These are phyloP conservation scores for Dermatophagoides farinae DNA, from an alignment of 1,140 invertebrate species.

Conservation along the genomic window DNA sequence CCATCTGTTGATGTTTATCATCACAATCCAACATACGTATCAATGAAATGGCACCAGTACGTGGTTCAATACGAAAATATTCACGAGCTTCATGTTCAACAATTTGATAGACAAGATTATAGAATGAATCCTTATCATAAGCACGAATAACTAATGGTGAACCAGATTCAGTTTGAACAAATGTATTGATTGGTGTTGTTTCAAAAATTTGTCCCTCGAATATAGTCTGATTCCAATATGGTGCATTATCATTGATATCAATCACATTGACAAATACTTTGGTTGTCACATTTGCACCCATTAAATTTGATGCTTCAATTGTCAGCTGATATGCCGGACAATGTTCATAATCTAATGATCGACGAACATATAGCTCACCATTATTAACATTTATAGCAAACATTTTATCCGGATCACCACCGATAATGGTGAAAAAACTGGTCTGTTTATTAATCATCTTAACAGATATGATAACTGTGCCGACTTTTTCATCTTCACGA, in stretches of 20 bases:
- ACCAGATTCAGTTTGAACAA: slow-evolving; percentile 40
- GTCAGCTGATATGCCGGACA: slow-evolving; percentile 58
- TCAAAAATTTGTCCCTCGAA: slow-evolving; percentile 51
- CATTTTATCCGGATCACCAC: slow-evolving; percentile 46
- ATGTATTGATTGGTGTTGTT: slow-evolving; percentile 41
- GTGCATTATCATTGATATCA: slow-evolving; percentile 56
- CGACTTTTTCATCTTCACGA: slow-evolving; percentile 55
- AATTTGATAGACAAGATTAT: slow-evolving; percentile 67
- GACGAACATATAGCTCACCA: slow-evolving; percentile 43
- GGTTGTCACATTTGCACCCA: slow-evolving; percentile 28
- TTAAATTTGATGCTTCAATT: slow-evolving; percentile 63
- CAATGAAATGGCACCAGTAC: slow-evolving; percentile 36
- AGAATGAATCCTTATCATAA: slow-evolving; percentile 52
- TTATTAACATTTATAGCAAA: slow-evolving; percentile 67
- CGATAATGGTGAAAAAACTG: slow-evolving; percentile 55
- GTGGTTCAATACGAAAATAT: slow-evolving; percentile 65
- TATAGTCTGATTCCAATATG: slow-evolving; percentile 41
- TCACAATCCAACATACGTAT: slow-evolving; percentile 50
- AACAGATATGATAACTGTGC: slow-evolving; percentile 51
- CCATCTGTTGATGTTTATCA: slow-evolving; percentile 39
- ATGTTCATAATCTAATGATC: slow-evolving; percentile 55
- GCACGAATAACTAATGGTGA: slow-evolving; percentile 53
- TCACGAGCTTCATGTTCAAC: slow-evolving; percentile 44
- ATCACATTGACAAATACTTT: slow-evolving; percentile 28
- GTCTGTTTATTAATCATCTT: slow-evolving; percentile 55